Conservation (phyloP, 2,113 vertebrate species). For the Eulacestoma nigropectus region DNA sequence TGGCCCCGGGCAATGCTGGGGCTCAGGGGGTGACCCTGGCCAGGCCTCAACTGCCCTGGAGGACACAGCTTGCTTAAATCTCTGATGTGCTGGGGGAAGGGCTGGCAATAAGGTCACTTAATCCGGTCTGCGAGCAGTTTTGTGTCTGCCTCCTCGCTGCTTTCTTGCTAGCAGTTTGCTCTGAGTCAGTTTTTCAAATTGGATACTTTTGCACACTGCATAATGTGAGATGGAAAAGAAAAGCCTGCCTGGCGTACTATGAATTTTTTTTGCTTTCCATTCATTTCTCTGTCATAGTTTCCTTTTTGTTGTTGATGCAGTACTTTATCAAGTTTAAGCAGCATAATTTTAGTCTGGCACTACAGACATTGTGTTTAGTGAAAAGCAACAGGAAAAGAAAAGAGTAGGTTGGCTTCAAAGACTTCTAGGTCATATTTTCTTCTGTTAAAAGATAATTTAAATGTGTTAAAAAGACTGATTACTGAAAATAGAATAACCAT, state of each 20-base stretch:
- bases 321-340: constrained; percentile 34
- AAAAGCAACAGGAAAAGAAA: not conserved
- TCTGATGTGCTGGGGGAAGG: not conserved
- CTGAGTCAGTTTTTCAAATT: constrained; percentile 2
- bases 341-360: constrained; percentile 17
- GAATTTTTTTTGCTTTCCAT: not conserved
- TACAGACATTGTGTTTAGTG: not conserved
- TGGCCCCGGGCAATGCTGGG: fast-evolving
- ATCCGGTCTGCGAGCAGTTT: not conserved
- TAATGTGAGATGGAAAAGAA: not conserved
- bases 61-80: not conserved
- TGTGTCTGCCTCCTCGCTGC: not conserved
- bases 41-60: not conserved
- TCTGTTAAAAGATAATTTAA: constrained; percentile 18
- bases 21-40: not conserved
- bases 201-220: not conserved
- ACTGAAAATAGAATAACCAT: constrained; percentile 20
- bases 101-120: not conserved
- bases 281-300: not conserved
- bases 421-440: not conserved
- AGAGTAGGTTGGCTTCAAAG: not conserved
- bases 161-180: not conserved
- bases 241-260: not conserved
- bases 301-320: not conserved
- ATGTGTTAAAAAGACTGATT: not conserved